phyloP scores from a whole-genome alignment of 2,888 invertebrate genomes.

The Ichneumoninae sp. region DNA sequence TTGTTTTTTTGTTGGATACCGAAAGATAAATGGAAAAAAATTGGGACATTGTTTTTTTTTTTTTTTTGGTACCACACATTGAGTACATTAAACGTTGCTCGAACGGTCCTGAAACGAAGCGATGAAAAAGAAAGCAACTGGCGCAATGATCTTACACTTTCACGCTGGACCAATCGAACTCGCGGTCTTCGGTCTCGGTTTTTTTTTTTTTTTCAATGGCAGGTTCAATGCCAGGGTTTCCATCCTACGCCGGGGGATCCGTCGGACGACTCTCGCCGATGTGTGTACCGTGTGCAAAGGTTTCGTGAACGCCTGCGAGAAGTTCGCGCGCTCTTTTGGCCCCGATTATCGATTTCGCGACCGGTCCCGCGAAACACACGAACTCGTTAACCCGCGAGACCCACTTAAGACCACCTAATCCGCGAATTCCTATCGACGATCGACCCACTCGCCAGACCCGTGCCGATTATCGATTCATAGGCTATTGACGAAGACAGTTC shows the following conservation, averaged over 20 bases:
- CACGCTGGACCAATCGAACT: slow-evolving; percentile 32
- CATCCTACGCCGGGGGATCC: slow-evolving; percentile 14
- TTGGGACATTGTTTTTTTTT: background rate
- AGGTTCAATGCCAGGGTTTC: slow-evolving; percentile 58
- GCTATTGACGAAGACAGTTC: slow-evolving; percentile 53
- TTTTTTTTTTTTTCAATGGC: slow-evolving; percentile 50
- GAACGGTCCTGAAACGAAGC: background rate
- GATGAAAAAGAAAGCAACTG: slow-evolving; percentile 60
- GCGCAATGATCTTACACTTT: slow-evolving; percentile 52
- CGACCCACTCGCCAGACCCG: slow-evolving; percentile 64
- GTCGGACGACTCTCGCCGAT: slow-evolving; percentile 22
- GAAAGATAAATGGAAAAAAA: background rate
- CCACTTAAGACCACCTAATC: slow-evolving; percentile 58
- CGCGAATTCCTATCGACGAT: slow-evolving; percentile 33
- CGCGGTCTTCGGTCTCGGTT: slow-evolving; percentile 40
- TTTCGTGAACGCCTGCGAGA: slow-evolving; percentile 15
- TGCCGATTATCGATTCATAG: slow-evolving; percentile 48
- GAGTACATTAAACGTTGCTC: background rate
- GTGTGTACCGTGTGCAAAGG: background rate
- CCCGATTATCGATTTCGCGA: slow-evolving; percentile 27
- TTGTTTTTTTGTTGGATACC: background rate
- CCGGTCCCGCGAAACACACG: slow-evolving; percentile 61
- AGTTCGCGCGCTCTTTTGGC: background rate
- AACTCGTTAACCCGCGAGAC: slow-evolving; percentile 67
- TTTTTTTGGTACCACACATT: background rate